Base-by-base conservation (phyloP, 1,140 invertebrate genomes). In the Homarus americanus region DNA sequence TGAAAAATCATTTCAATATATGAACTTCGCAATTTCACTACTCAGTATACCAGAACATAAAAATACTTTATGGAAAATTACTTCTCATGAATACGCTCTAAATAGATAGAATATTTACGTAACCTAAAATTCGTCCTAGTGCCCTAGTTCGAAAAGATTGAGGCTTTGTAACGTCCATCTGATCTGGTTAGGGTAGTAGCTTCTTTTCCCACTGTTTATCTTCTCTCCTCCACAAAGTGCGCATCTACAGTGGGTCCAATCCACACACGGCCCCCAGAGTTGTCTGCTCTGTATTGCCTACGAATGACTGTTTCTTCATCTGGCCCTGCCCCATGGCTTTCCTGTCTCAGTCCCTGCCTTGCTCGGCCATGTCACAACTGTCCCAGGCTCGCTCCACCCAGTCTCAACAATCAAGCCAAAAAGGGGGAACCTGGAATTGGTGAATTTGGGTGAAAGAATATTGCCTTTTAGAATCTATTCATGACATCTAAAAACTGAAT, bases 371-470 rank as follows among this genome's bases (percentile, higher is more conserved):
- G 63, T 69, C 63, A 63, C 3, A 69, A 32, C 2, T 32, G 28
- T 69, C 24, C 63, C 28, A 69, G 5, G 63, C n/a, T 69, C 1
- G 28, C 44, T 69, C 63, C n/a, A 69, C n/a, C n/a, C 63, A 69
- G 58, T 69, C 63, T 69, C 63, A 69, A 69, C 63, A 69, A 69
- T 69, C 12, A 32, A 69, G 63, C 63, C 63, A 69, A 69, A 69
- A 32, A 10, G n/a, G 53, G 53, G 53, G 53, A 32, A 69, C n/a
- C 63, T 69, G 63, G n/a, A 69, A 69, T 69, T 32, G 63, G 63
- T 69, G 63, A 69, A 32, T 69, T 69, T 69, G n/a, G 63, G 5
- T 69, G n/a, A 69, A 69, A 69, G 63, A 7, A 69, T 69, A 0
- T 32, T 28, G 28, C n/a, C 63, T 69, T 3, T n/a, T n/a, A n/a